Evolutionary conservation across 2,797 vertebrate genomes (phyloP), one percentile per base, ranked within the genome.

Genomic region (Artibeus lituratus): DNA sequence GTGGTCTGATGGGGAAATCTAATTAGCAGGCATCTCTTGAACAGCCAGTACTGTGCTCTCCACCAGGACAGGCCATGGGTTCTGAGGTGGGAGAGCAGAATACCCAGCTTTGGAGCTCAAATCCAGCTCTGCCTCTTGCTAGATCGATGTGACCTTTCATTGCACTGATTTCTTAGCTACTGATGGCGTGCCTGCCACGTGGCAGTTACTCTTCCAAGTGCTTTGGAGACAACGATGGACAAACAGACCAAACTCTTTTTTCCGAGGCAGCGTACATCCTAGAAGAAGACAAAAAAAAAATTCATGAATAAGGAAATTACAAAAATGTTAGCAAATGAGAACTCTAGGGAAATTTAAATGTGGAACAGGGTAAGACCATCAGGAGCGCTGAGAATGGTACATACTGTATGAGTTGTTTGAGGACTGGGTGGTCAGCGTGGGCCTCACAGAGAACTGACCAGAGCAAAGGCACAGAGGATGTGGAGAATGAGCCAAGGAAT

Each of bases 101-200:
- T 55, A 59, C 32, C 57, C 7, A 26, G 22, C 16, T 51, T 16
- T 62, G 39, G 55, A 76, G 18, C 35, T 59, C 0, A 1, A 82
- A 62, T 65, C 21, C 82, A 92, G 29, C 55, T 81, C 44, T 87
- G 44, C 55, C 77, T 90, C 92, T 92, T 67, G 39, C 37, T 49
- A 74, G 26, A 37, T 69, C 8, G 1, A 76, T n/a, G 6, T 12
- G 2, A 59, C 21, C 29, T 73, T 92, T 74, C 85, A 65, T 57
- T 88, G 21, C 73, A 62, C 3, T 65, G 49, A 86, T 42, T 82
- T 78, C 16, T 85, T 29, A 22, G 24, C 37, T 83, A 29, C 47
- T 57, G 49, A 70, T 7, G 44, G 11, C 65, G 15, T 55, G 10
- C 21, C 67, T 67, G 4, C 57, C 70, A 53, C 0, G 3, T 12